Evolutionary conservation across 1,140 invertebrate genomes (phyloP).

Genomic region (Drosophila pseudoananassae): DNA sequence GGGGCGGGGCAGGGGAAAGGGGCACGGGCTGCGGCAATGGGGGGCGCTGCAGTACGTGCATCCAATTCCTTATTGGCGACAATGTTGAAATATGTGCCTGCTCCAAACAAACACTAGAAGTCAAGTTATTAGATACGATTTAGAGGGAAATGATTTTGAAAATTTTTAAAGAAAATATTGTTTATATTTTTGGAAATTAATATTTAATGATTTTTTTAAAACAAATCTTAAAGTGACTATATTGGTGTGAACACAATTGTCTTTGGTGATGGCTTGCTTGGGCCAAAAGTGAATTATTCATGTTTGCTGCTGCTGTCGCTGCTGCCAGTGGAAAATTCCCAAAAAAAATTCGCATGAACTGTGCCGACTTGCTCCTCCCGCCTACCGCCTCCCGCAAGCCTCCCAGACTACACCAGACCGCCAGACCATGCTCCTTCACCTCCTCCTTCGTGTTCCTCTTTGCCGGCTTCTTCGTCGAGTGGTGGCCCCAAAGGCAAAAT

Average conservation of each 20-base stretch:
- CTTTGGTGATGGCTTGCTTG: slow-evolving; percentile 31
- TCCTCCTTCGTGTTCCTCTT: slow-evolving; percentile 3
- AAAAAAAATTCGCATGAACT: slow-evolving; percentile 82
- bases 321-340: slow-evolving; percentile 80
- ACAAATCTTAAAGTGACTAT: background rate
- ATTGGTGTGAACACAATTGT: slow-evolving; percentile 37
- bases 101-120: slow-evolving; percentile 7
- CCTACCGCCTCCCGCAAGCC: slow-evolving; percentile 4
- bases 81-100: slow-evolving; percentile 61
- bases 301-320: slow-evolving; percentile 59
- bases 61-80: slow-evolving; percentile 77
- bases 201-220: background rate
- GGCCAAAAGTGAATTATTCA: slow-evolving; percentile 82
- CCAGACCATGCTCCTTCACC: slow-evolving; percentile 1
- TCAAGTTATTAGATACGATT: slow-evolving; percentile 8
- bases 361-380: slow-evolving; percentile 45
- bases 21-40: background rate
- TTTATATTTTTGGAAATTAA: background rate
- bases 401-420: too few relatives aligned
- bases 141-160: background rate
- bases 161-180: background rate
- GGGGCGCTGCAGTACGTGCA: slow-evolving; percentile 50
- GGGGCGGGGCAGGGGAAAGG: background rate
- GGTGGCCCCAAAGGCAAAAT: slow-evolving; percentile 48
- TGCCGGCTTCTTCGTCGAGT: slow-evolving; percentile 5